Evolutionary conservation across 2,797 vertebrate genomes (phyloP).

Genomic region (Micromesistius poutassou): DNA sequence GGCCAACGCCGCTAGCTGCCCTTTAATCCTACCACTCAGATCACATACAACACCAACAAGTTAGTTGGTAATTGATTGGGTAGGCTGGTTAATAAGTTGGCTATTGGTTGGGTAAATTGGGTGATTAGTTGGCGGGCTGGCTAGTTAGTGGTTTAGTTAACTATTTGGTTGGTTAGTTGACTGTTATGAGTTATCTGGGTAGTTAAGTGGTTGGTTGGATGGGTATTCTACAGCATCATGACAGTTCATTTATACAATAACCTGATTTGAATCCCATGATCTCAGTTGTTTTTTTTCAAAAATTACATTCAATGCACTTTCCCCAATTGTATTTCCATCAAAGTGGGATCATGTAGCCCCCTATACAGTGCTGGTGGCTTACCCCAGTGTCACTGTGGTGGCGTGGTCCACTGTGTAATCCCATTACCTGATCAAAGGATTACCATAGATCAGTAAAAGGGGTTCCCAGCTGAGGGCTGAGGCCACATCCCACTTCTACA

Average conservation of each 20-base stretch:
- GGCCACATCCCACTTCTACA: constrained; percentile 53
- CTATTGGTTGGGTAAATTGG: too few relatives aligned
- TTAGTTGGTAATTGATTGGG: too few relatives aligned
- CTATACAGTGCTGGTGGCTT: neutral
- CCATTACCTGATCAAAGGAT: constrained; percentile 50
- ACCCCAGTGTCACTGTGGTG: neutral
- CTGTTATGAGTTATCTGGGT: neutral
- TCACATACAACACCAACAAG: too few relatives aligned
- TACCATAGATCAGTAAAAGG: constrained; percentile 52
- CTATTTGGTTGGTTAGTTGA: neutral
- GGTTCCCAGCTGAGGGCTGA: constrained; percentile 43
- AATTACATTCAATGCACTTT: neutral
- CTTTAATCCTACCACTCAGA: too few relatives aligned
- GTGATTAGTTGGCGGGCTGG: too few relatives aligned
- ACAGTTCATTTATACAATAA: neutral
- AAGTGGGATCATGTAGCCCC: neutral
- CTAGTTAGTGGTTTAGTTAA: too few relatives aligned
- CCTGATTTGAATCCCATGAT: neutral
- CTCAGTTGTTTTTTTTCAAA: neutral
- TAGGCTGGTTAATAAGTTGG: too few relatives aligned
- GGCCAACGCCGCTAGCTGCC: too few relatives aligned
- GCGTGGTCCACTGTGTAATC: constrained; percentile 27
- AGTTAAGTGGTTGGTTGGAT: neutral
- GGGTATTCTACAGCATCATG: neutral
- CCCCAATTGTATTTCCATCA: neutral